Percentiles rank a stretch among this genome's conserved stretches.
Conservation (phyloP, 2,888 invertebrate species). For the Plebejus anna region DNA sequence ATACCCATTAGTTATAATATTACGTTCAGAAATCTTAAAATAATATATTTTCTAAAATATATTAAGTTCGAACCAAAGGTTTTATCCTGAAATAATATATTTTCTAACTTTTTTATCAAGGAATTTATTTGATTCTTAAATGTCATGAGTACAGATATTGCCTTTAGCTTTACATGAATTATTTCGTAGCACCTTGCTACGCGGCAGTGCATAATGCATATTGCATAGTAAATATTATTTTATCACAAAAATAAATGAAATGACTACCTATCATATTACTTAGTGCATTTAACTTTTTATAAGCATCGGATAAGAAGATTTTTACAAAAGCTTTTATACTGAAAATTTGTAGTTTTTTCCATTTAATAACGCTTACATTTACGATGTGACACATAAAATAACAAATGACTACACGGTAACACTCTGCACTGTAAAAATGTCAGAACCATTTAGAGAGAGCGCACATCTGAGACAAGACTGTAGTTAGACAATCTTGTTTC, state of each 20-base stretch:
- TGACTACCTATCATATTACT: neutral
- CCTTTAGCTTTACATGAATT: too few species aligned
- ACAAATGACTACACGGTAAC: slow-evolving; percentile 11
- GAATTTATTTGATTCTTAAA: too few species aligned
- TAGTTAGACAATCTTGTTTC: too few species aligned
- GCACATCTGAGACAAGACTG: too few species aligned
- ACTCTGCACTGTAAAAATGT: slow-evolving; percentile 10
- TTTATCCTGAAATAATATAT: too few species aligned
- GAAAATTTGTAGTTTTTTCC: slow-evolving; percentile 11
- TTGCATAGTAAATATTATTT: neutral
- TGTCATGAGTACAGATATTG: too few species aligned
- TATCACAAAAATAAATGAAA: neutral
- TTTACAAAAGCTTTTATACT: neutral
- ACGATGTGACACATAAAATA: slow-evolving; percentile 18
- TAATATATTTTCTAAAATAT: too few species aligned
- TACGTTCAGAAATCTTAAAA: too few species aligned
- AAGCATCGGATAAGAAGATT: neutral
- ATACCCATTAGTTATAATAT: too few species aligned
- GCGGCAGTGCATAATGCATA: neutral
- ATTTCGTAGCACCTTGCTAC: too few species aligned
- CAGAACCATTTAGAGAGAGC: neutral
- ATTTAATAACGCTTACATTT: neutral
- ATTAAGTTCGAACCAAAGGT: too few species aligned
- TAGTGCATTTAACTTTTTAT: neutral
- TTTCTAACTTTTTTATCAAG: too few species aligned